phyloP scores from a whole-genome alignment of 2,113 vertebrate species.

The Myrmophylax atrothorax region DNA sequence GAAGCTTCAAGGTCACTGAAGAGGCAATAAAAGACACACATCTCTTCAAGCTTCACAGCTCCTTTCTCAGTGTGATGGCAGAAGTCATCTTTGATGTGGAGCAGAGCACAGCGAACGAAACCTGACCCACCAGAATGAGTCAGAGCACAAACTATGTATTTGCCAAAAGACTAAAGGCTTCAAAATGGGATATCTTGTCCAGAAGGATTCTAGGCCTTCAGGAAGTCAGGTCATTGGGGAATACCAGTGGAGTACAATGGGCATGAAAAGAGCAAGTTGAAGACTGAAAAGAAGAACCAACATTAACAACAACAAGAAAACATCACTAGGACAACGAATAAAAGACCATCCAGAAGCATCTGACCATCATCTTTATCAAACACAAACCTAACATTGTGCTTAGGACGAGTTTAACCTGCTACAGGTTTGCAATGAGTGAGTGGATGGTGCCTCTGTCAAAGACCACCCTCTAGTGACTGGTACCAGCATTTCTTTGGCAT shows the following conservation, averaged over 20 bases:
- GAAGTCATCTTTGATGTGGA: background rate
- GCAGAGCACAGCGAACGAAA: background rate
- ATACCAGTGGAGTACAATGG: background rate
- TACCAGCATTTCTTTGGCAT: background rate
- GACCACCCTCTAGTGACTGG: constrained; percentile 19
- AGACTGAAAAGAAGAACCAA: background rate
- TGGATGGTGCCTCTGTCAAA: background rate
- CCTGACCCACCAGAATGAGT: background rate
- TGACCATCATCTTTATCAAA: background rate
- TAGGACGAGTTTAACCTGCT: background rate
- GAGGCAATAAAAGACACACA: constrained; percentile 7
- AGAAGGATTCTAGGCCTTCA: background rate
- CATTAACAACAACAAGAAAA: background rate
- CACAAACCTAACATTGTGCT: background rate
- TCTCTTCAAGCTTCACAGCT: constrained; percentile 44
- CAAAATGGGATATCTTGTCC: background rate
- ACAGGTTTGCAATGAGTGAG: background rate
- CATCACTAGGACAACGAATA: background rate
- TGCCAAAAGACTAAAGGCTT: background rate
- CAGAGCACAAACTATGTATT: background rate
- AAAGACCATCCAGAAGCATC: background rate
- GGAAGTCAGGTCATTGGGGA: background rate
- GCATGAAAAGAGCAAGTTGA: background rate
- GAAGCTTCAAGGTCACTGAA: constrained; percentile 23
- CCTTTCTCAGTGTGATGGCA: background rate